Conservation (phyloP, 2,113 vertebrate genomes). For the Osmerus mordax region DNA sequence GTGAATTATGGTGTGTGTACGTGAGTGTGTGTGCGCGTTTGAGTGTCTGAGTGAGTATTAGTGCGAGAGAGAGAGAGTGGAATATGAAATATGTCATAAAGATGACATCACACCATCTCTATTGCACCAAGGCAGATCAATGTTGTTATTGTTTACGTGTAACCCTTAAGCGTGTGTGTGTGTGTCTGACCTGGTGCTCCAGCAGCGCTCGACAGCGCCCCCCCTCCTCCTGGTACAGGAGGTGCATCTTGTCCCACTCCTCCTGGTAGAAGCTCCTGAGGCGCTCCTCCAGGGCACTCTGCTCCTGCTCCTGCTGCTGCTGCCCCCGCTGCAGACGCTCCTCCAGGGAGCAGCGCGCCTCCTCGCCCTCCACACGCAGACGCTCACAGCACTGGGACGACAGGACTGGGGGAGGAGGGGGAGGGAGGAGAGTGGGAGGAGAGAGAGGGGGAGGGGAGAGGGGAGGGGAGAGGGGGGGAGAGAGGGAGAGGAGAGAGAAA, state of each 20-base stretch:
- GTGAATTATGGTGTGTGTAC: too few species aligned
- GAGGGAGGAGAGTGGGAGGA: not conserved
- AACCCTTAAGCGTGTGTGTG: not conserved
- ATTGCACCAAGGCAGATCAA: too few species aligned
- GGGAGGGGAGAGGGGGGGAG: not conserved
- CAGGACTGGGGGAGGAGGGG: conserved; percentile 56
- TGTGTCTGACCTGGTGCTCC: conserved; percentile 81
- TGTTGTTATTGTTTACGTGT: not conserved
- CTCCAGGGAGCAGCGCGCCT: conserved; percentile 76
- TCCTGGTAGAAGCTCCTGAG: conserved; percentile 84
- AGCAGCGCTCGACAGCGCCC: conserved; percentile 81
- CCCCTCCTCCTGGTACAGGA: conserved; percentile 86
- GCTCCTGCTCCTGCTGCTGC: conserved; percentile 79
- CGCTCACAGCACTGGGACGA: conserved; percentile 78
- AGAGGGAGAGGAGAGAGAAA: not conserved
- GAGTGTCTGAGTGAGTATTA: not conserved
- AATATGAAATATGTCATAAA: too few species aligned
- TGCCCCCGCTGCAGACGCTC: conserved; percentile 77
- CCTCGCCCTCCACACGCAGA: conserved; percentile 83
- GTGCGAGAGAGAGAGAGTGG: too few species aligned
- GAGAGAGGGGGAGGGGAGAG: not conserved
- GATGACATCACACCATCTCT: too few species aligned
- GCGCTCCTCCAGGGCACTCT: conserved; percentile 80
- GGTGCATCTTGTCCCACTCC: conserved; percentile 90
- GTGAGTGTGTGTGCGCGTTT: too few species aligned